Percentiles rank a stretch among this genome's conserved stretches.
Evolutionary conservation across 2,113 vertebrate genomes (phyloP).

Genomic region (Pedionomus torquatus): DNA sequence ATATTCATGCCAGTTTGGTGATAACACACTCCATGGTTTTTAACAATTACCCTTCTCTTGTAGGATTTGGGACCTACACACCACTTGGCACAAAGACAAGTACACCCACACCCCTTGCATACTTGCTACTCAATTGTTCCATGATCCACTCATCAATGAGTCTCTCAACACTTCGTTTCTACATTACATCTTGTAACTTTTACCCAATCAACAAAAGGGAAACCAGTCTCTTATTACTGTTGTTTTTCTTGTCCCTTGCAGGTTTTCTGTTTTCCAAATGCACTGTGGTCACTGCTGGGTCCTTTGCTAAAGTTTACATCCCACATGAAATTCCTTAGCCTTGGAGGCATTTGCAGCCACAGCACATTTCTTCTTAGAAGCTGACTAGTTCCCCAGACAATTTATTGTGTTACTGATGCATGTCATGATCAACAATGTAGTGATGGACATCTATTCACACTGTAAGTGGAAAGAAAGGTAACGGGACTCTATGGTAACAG

Average conservation of each 20-base stretch:
- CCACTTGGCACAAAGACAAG: neutral
- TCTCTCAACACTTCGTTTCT: neutral
- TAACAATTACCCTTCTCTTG: neutral
- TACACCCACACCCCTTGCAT: neutral
- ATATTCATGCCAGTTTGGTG: neutral
- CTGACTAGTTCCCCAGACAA: neutral
- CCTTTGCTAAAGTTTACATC: neutral
- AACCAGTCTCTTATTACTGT: neutral
- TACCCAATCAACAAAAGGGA: neutral
- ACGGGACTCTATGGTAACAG: neutral
- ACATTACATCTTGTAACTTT: neutral
- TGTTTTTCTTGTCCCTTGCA: neutral
- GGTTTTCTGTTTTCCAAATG: neutral
- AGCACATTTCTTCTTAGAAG: conserved; percentile 6
- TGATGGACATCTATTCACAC: conserved; percentile 12
- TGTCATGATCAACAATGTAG: neutral
- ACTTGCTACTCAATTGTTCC: neutral
- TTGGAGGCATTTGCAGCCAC: neutral
- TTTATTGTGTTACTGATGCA: neutral
- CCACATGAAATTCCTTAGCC: neutral
- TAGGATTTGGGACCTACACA: neutral
- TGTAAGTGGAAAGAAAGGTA: conserved; percentile 13
- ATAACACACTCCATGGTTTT: neutral
- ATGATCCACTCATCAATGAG: fast-evolving
- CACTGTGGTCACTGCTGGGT: neutral